A percentile compares a stretch with the other conserved stretches of the same genome.
These are phyloP conservation scores for Nomada lathburiana DNA, from an alignment of 2,888 invertebrate genomes.

Conservation along the genomic window DNA sequence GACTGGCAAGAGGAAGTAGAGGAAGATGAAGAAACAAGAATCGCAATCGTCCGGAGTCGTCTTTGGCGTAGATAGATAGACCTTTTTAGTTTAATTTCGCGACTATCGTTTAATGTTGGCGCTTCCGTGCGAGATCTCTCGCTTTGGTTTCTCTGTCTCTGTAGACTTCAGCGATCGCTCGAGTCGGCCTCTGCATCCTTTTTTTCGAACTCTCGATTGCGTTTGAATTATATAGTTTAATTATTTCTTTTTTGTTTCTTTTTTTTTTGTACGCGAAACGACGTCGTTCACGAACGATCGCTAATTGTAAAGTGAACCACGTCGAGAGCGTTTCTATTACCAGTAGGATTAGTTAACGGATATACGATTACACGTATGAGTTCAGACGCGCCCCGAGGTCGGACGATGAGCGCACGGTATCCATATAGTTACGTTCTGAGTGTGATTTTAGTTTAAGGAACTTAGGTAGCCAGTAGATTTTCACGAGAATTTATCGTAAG, in stretches of 20 bases:
- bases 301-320: background rate
- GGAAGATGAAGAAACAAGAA: background rate
- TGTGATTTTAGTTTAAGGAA: slow-evolving; percentile 80
- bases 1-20: background rate
- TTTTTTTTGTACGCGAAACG: background rate
- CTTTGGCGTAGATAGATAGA: slow-evolving; percentile 48
- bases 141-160: slow-evolving; percentile 12
- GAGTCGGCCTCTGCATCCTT: background rate
- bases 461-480: slow-evolving; percentile 68
- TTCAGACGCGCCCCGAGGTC: slow-evolving; percentile 30
- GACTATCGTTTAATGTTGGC: slow-evolving; percentile 19
- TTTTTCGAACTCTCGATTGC: background rate
- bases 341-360: slow-evolving; percentile 8
- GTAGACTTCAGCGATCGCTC: slow-evolving; percentile 18
- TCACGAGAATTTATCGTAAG: slow-evolving; percentile 46
- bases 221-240: slow-evolving; percentile 1
- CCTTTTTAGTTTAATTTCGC: slow-evolving; percentile 51
- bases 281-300: background rate
- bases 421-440: slow-evolving; percentile 77
- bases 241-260: background rate
- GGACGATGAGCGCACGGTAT: slow-evolving; percentile 40
- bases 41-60: slow-evolving; percentile 42
- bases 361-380: background rate
- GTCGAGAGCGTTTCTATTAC: background rate
- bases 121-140: slow-evolving; percentile 48